A percentile compares a stretch with the other conserved stretches of the same genome.
Evolutionary conservation across 2,888 invertebrate genomes (phyloP).

Genomic region (Orthonevra nobilis): DNA sequence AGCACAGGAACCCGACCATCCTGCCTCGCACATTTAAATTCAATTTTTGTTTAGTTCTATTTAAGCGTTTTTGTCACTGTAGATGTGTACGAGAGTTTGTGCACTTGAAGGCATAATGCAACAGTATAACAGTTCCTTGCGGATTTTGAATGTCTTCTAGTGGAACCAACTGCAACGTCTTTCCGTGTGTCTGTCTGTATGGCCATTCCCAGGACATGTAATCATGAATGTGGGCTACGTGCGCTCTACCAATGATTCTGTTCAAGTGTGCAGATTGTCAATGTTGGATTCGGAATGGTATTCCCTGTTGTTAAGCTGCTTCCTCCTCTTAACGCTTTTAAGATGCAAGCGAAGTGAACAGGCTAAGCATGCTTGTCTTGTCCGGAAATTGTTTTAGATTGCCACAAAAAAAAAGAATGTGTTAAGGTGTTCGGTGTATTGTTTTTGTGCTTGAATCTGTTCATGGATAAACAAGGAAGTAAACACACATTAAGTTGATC

Average conservation of each 20-base stretch:
- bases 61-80: conserved; percentile 6
- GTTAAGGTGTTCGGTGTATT: too few relatives aligned
- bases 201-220: conserved; percentile 52
- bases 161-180: conserved; percentile 14
- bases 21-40: conserved; percentile 47
- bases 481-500: too few relatives aligned
- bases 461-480: too few relatives aligned
- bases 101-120: conserved; percentile 36
- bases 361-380: too few relatives aligned
- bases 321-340: too few relatives aligned
- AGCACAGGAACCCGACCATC: conserved; percentile 31
- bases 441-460: too few relatives aligned
- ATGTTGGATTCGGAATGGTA: conserved; percentile 15
- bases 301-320: too few relatives aligned
- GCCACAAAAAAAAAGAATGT: too few relatives aligned
- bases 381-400: too few relatives aligned
- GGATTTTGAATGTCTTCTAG: conserved; percentile 44
- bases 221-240: conserved; percentile 52
- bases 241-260: conserved; percentile 26
- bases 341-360: too few relatives aligned
- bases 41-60: conserved; percentile 52
- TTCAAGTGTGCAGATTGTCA: conserved; percentile 56
- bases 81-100: conserved; percentile 8
- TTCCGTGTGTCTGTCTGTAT: conserved; percentile 7
- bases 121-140: conserved; percentile 46